These are phyloP conservation scores for Aldabrachelys gigantea DNA, from an alignment of 2,113 vertebrate species.

Conservation along the genomic window DNA sequence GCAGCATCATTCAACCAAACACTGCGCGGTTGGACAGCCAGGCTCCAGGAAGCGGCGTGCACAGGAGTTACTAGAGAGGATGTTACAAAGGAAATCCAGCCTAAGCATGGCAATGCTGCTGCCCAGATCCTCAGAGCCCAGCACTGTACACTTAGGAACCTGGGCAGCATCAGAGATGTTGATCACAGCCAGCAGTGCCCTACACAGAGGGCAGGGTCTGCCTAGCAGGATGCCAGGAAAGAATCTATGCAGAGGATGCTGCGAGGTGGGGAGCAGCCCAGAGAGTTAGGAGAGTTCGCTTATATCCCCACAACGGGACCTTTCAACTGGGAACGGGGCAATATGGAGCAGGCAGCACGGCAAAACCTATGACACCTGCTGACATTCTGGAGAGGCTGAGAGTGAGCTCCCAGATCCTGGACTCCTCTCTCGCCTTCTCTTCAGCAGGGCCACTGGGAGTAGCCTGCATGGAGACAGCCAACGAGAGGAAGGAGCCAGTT, in stretches of 20 bases:
- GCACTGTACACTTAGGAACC: neutral
- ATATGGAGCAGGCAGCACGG: accelerated
- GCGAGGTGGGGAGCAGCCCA: neutral
- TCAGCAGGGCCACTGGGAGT: neutral
- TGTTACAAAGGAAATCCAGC: neutral
- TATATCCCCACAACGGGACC: neutral
- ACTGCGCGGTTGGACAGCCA: no score
- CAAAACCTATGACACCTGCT: accelerated
- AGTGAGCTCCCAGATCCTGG: neutral
- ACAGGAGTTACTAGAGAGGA: neutral
- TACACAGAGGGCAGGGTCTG: neutral
- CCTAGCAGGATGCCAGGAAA: neutral
- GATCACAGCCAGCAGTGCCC: neutral
- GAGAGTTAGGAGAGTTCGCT: neutral
- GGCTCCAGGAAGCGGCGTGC: neutral
- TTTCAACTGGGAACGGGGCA: neutral
- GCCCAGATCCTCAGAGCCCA: neutral
- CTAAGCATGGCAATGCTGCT: neutral
- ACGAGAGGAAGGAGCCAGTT: neutral
- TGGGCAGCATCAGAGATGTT: neutral
- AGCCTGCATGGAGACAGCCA: neutral
- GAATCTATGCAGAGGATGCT: neutral
- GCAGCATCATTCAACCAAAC: neutral
- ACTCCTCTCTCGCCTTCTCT: neutral
- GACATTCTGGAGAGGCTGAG: neutral